Percentiles rank a stretch among this genome's conserved stretches.
Conservation (phyloP, 92 coral and sea anemone species). For the Heteractis magnifica region DNA sequence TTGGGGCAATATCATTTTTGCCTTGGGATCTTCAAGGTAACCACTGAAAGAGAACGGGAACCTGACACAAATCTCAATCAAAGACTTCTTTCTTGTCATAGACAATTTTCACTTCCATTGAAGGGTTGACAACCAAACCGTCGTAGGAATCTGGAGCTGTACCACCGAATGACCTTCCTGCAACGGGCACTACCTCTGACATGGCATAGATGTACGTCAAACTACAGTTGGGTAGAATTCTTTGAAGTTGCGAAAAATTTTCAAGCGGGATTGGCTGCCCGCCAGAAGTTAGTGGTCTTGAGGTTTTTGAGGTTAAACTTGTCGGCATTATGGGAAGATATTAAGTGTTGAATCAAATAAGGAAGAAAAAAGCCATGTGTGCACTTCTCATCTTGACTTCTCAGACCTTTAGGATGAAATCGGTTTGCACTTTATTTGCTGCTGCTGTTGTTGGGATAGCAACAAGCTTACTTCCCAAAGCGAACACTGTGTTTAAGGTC, state of each 20-base stretch:
- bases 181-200: background rate
- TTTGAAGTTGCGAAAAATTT: background rate
- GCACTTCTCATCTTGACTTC: slow-evolving; percentile 27
- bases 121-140: slow-evolving; percentile 9
- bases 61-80: slow-evolving; percentile 28
- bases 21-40: slow-evolving; percentile 17
- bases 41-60: background rate
- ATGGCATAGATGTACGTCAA: background rate
- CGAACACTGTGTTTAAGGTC: background rate
- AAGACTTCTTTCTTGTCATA: slow-evolving; percentile 5
- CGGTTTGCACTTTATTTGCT: background rate
- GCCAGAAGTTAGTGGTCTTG: background rate
- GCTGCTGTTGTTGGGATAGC: background rate
- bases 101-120: slow-evolving; percentile 21
- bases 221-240: background rate
- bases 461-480: background rate
- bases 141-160: slow-evolving; percentile 5
- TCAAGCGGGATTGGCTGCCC: slow-evolving; percentile 18
- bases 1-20: background rate
- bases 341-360: background rate
- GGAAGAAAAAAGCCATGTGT: background rate
- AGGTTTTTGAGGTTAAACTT: slow-evolving; percentile 18
- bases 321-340: background rate
- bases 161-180: background rate
- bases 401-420: background rate